Conservation (phyloP, 1,140 invertebrate genomes). For the Thaumetopoea pityocampa region DNA sequence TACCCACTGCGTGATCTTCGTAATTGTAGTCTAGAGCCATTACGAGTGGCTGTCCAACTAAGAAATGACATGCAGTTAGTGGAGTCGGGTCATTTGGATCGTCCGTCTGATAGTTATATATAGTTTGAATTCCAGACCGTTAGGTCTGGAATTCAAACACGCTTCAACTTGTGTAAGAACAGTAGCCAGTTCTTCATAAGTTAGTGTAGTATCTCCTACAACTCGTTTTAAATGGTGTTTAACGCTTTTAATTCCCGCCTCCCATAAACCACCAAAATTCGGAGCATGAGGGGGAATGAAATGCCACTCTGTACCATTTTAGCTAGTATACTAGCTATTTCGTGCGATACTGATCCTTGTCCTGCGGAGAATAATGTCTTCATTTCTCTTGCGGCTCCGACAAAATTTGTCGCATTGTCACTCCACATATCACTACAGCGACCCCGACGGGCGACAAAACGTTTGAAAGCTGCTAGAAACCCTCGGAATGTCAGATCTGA, state of each 20-base stretch:
- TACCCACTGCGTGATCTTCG: background rate
- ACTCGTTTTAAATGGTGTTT: too few relatives aligned
- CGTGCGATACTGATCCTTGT: background rate
- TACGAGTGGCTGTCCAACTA: background rate
- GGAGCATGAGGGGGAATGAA: background rate
- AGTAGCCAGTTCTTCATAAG: too few relatives aligned
- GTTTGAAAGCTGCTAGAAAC: too few relatives aligned
- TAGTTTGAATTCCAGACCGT: background rate
- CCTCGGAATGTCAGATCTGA: too few relatives aligned
- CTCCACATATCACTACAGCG: background rate
- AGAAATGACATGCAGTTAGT: background rate
- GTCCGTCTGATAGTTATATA: background rate
- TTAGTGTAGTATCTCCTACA: too few relatives aligned
- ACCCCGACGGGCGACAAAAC: too few relatives aligned
- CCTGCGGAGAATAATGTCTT: background rate
- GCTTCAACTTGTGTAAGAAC: too few relatives aligned
- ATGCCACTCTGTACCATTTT: background rate
- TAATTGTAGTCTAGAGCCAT: background rate
- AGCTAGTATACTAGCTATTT: background rate
- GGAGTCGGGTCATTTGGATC: background rate
- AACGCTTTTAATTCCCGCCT: too few relatives aligned
- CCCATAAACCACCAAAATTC: too few relatives aligned
- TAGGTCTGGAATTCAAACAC: too few relatives aligned
- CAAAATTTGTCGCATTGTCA: background rate
- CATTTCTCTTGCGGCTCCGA: background rate